A percentile compares a stretch with the other conserved stretches of the same genome.
phyloP scores from a whole-genome alignment of 2,113 vertebrate species.

The Cebidichthys violaceus region DNA sequence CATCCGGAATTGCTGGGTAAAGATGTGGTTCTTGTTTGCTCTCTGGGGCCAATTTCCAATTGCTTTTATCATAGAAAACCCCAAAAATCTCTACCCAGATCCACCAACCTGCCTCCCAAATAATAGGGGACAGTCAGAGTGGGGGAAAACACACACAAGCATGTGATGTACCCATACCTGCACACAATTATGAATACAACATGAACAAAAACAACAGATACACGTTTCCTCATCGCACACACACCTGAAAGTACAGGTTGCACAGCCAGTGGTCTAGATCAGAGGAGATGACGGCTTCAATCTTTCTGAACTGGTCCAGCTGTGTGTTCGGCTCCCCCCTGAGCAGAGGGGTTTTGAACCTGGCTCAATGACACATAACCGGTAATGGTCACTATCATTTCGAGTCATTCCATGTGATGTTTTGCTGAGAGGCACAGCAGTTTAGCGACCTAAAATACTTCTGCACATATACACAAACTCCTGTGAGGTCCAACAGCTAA shows the following conservation, averaged over 20 bases:
- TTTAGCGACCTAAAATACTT: not conserved
- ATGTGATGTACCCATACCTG: conserved; percentile 5
- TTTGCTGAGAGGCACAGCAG: not conserved
- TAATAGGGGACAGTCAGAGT: conserved; percentile 25
- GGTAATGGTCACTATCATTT: not conserved
- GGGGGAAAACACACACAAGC: not conserved
- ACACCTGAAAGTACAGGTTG: conserved; percentile 96
- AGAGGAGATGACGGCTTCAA: conserved; percentile 87
- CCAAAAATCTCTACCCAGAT: conserved; percentile 39
- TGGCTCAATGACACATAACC: conserved; percentile 35
- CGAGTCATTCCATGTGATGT: not conserved
- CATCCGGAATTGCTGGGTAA: conserved; percentile 78
- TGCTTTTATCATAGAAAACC: conserved; percentile 73
- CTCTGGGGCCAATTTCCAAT: conserved; percentile 80
- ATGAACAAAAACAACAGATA: conserved; percentile 12
- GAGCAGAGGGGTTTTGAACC: conserved; percentile 91
- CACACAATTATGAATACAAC: conserved; percentile 13
- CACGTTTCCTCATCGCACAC: conserved; percentile 23
- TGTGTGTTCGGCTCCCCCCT: conserved; percentile 83
- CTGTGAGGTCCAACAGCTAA: not conserved
- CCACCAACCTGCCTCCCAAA: conserved; percentile 43
- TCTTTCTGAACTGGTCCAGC: conserved; percentile 87
- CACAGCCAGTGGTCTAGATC: conserved; percentile 95
- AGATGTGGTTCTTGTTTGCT: conserved; percentile 82
- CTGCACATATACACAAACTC: not conserved